Conservation (phyloP, 2,797 vertebrate genomes). For the Naso thynnoides region DNA sequence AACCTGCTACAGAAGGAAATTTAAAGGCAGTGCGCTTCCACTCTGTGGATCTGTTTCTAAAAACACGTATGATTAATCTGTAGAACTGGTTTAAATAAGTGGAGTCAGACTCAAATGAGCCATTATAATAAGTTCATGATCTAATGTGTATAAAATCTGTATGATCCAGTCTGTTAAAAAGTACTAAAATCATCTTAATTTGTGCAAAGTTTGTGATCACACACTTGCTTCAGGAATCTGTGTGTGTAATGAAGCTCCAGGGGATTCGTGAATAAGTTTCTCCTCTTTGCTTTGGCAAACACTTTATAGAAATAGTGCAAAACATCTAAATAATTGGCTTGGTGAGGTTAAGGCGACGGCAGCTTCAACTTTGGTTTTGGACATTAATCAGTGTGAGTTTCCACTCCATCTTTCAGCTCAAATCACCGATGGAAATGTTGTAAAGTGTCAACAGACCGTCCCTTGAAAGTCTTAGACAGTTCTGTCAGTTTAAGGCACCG, state of each 20-base stretch:
- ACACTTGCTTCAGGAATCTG: neutral
- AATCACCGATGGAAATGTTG: conserved; percentile 15
- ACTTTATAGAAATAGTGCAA: conserved; percentile 58
- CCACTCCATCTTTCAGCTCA: neutral
- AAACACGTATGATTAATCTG: neutral
- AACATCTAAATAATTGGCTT: conserved; percentile 13
- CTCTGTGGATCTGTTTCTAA: neutral
- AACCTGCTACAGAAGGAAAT: neutral
- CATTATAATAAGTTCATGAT: neutral
- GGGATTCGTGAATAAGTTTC: neutral
- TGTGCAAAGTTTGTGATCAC: conserved; percentile 1
- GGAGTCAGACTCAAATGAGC: neutral
- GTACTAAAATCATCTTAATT: neutral
- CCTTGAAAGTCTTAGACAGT: conserved; percentile 46
- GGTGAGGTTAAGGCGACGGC: conserved; percentile 25
- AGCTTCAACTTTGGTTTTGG: conserved; percentile 41
- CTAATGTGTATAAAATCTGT: neutral
- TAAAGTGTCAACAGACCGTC: conserved; percentile 46
- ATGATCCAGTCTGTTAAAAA: neutral
- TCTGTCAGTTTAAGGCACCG: conserved; percentile 52
- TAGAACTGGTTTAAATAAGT: neutral
- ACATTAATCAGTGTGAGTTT: neutral
- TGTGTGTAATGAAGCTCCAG: neutral
- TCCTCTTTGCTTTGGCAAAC: conserved; percentile 57
- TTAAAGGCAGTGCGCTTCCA: conserved; percentile 2